Evolutionary conservation across 1,140 invertebrate genomes (phyloP), one percentile per base, ranked within the genome.

Genomic region (Diabrotica virgifera): DNA sequence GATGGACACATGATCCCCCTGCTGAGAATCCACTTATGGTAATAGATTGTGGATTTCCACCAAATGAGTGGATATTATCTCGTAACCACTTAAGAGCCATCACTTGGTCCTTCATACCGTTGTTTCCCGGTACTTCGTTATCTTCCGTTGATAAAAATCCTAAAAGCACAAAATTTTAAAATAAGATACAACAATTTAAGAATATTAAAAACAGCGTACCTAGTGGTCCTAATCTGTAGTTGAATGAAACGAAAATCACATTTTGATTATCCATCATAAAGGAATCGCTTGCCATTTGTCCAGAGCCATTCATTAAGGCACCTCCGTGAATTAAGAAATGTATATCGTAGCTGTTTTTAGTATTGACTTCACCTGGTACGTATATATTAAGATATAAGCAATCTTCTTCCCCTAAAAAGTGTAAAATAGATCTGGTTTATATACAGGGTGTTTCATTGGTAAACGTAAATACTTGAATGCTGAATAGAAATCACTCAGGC

Each of bases 21-120:
- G 93, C 95, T 53, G 92, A 93, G 75, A 97, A 95, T 0, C 96
- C 95, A 81, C 97, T 89, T 9, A 98, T 76, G 0, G 96, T 98
- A 5, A 98, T 90, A 0, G 82, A 85, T 37, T 81, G 81, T 0
- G 89, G 86, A 81, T 97, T 90, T 0, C 96, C 96, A n/a, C 94
- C 92, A 73, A 99, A 87, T 73, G 88, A 85, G 37, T 82, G 84
- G 68, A 92, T 89, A 82, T 96, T 91, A 76, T 95, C 88, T 74
- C 90, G 88, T 40, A 97, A 84, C 93, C 93, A 96, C 67, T 92
- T 85, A 10, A 95, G 79, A 0, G 91, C 92, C 0, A 92, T 92
- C 64, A 93, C 86, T 81, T 95, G 91, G 80, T 96, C 94, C n/a
- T 94, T 80, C 7, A 96, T 79, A 0, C 93, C 95, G 73, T 94